Evolutionary conservation across 1,140 invertebrate species (phyloP).

Genomic region (Ceratosolen solmsi): DNA sequence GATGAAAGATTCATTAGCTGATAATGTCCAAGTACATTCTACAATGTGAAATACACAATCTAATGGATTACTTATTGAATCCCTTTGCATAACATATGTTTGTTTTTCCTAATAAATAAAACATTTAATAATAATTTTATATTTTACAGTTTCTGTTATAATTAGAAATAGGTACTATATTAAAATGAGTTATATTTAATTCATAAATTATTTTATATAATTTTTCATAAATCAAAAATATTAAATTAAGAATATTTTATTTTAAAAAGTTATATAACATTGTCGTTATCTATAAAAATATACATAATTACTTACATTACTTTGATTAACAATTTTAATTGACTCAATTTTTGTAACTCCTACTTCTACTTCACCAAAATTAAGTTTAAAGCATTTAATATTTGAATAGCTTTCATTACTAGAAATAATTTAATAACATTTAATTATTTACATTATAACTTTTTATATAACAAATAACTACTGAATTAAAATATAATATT

Average conservation of each 20-base stretch:
- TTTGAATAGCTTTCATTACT: neutral
- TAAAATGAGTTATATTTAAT: too few relatives aligned
- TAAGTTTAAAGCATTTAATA: conserved; percentile 48
- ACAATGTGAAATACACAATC: conserved; percentile 61
- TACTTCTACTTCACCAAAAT: conserved; percentile 59
- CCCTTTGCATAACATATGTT: conserved; percentile 57
- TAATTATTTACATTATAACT: too few relatives aligned
- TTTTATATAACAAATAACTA: too few relatives aligned
- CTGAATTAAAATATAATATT: too few relatives aligned
- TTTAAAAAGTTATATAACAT: too few relatives aligned
- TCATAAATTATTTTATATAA: too few relatives aligned
- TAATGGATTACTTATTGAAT: conserved; percentile 60
- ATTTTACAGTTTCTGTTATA: neutral
- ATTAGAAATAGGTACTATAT: too few relatives aligned
- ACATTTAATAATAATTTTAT: neutral
- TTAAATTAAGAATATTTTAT: too few relatives aligned
- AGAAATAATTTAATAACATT: neutral
- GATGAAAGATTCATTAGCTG: conserved; percentile 49
- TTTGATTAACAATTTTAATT: conserved; percentile 61
- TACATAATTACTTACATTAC: conserved; percentile 55
- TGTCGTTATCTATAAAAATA: too few relatives aligned
- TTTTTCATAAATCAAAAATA: too few relatives aligned
- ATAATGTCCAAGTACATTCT: conserved; percentile 59
- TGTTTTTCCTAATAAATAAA: conserved; percentile 52
- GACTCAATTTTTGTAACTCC: conserved; percentile 55